phyloP scores from a whole-genome alignment of 2,888 invertebrate species.

The Vesta saturnalis region DNA sequence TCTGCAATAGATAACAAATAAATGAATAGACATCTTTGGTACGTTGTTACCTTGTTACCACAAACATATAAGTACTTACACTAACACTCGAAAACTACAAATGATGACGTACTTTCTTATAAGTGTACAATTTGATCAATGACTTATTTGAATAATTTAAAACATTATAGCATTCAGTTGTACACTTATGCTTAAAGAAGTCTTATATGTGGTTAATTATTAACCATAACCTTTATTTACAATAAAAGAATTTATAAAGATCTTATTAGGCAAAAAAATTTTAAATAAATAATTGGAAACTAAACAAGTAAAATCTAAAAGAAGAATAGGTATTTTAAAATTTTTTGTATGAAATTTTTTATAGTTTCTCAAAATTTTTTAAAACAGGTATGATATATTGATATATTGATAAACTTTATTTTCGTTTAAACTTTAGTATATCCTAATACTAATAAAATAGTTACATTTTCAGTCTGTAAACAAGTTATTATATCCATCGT shows the following conservation, averaged over 20 bases:
- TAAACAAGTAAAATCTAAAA: neutral
- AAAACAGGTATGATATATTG: neutral
- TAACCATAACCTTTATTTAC: constrained; percentile 37
- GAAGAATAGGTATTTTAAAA: too few species aligned
- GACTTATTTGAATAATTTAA: neutral
- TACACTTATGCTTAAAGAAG: constrained; percentile 37
- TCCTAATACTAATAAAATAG: neutral
- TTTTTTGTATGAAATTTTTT: neutral
- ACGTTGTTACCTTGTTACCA: too few species aligned
- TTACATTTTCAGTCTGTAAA: constrained; percentile 4
- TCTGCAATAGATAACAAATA: too few species aligned
- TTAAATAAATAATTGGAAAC: neutral
- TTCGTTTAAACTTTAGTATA: neutral
- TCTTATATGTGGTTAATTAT: constrained; percentile 36
- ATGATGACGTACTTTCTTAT: neutral
- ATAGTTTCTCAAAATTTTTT: too few species aligned
- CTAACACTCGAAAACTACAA: too few species aligned
- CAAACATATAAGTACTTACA: too few species aligned
- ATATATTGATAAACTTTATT: neutral
- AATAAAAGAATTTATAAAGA: constrained; percentile 23
- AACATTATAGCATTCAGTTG: constrained; percentile 13
- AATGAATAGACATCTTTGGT: too few species aligned
- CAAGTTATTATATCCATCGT: neutral
- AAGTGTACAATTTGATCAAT: neutral
- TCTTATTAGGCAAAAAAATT: neutral